Base-by-base conservation (phyloP, 2,113 vertebrate genomes). In the Mastomys natalensis region DNA sequence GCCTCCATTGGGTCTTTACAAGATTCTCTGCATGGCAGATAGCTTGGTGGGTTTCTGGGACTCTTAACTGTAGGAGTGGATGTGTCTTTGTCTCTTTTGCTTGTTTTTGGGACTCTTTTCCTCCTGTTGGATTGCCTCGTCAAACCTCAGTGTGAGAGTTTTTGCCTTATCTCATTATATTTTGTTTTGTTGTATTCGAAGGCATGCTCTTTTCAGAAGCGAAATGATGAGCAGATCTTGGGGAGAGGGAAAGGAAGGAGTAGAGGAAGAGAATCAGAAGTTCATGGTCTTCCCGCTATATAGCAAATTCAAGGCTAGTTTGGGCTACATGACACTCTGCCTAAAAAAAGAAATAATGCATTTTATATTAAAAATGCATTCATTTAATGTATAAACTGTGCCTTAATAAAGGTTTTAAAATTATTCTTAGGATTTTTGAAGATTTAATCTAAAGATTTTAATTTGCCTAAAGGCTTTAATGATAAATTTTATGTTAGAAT, bases 381-480 rank as follows among this genome's bases (percentile, higher is more conserved):
- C 10, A 17, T 64, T 90, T 73, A 64, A 80, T 43, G 81, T 80
- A 4, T 76, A 89, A 72, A 3, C 6, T 82, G 37, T 51, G 66
- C 3, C 24, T 74, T 40, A 89, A 17, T 70, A 77, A 94, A 58
- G 3, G 29, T 76, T 21, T 60, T 91, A n/a, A 72, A 87, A 90
- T 78, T 1, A 91, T 43, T 95, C 43, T 94, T 73, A 85, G 15
- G 26, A 17, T 84, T 78, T 95, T 86, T 77, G 26, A 40, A 76
- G 80, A 91, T 77, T 86, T 15, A 91, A 80, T 10, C 10, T 68
- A n/a, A 37, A 73, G 64, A 72, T 51, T 90, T 78, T 21, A 72
- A 66, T 85, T 51, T 72, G 45, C 62, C 10, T 68, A 31, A 37
- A 73, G 64, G 78, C 60, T 90, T 84, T 21, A 72, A 66, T 88